These are phyloP conservation scores for Penaeus chinensis DNA, from an alignment of 1,140 invertebrate genomes.

Conservation along the genomic window DNA sequence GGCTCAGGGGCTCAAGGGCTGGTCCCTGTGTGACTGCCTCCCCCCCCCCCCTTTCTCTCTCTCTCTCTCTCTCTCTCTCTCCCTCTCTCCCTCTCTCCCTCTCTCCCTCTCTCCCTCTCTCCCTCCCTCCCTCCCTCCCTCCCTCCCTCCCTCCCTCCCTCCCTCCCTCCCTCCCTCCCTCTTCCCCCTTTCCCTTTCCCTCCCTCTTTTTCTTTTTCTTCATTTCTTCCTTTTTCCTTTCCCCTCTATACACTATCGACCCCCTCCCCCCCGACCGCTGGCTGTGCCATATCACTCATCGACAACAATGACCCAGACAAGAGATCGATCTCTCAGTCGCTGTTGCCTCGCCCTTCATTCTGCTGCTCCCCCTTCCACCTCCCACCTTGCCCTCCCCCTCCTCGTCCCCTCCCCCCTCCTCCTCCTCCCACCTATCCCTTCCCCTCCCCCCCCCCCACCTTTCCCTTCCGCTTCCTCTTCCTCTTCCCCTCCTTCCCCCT, in stretches of 20 bases:
- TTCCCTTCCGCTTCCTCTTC: background rate
- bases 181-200: too few relatives aligned
- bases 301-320: too few relatives aligned
- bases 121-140: too few relatives aligned
- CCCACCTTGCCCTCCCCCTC: background rate
- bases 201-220: too few relatives aligned
- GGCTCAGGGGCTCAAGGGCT: too few relatives aligned
- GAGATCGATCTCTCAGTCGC: background rate
- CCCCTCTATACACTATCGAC: too few relatives aligned
- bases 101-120: background rate
- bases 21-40: too few relatives aligned
- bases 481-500: background rate
- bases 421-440: background rate
- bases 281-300: too few relatives aligned
- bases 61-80: conserved; percentile 8
- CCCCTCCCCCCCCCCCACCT: conserved; percentile 5
- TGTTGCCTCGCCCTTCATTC: background rate
- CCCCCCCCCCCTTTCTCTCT: background rate
- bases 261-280: too few relatives aligned
- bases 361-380: background rate
- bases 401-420: background rate
- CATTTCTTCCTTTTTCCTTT: too few relatives aligned
- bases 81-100: background rate
- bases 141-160: too few relatives aligned
- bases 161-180: too few relatives aligned